Conservation (phyloP, 2,888 invertebrate species). For the Pammene aurita region DNA sequence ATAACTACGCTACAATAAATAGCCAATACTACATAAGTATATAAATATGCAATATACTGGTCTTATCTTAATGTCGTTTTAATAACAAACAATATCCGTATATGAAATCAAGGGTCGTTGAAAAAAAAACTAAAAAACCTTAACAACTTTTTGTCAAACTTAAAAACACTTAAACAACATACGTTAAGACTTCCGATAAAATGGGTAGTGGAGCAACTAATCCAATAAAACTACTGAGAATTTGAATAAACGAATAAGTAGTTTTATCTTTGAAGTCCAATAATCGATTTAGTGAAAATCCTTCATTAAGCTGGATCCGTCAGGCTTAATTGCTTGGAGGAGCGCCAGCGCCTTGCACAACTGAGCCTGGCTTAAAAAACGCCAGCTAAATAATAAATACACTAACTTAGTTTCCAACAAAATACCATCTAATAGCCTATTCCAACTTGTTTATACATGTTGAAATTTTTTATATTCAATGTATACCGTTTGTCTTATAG, state of each 20-base stretch:
- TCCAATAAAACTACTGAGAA: background rate
- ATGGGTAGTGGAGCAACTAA: background rate
- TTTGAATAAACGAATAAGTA: slow-evolving; percentile 6
- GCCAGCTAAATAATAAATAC: slow-evolving; percentile 31
- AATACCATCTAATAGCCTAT: background rate
- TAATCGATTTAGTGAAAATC: slow-evolving; percentile 40
- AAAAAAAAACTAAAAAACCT: background rate
- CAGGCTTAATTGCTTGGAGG: slow-evolving; percentile 53
- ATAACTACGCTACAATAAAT: too few species aligned
- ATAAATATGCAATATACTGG: too few species aligned
- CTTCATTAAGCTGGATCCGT: slow-evolving; percentile 41
- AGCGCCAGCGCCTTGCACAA: slow-evolving; percentile 49
- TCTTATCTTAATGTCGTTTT: background rate
- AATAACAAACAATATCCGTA: background rate
- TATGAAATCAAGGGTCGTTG: too few species aligned
- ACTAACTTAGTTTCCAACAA: background rate
- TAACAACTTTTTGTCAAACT: background rate
- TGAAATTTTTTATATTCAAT: too few species aligned
- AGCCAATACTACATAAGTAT: too few species aligned
- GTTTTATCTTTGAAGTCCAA: slow-evolving; percentile 27
- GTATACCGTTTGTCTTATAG: too few species aligned
- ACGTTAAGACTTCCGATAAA: background rate
- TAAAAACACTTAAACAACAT: background rate
- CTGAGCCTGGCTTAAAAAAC: slow-evolving; percentile 45
- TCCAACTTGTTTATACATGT: too few species aligned